phyloP scores from a whole-genome alignment of 2,797 vertebrate species.

The Melanogrammus aeglefinus region DNA sequence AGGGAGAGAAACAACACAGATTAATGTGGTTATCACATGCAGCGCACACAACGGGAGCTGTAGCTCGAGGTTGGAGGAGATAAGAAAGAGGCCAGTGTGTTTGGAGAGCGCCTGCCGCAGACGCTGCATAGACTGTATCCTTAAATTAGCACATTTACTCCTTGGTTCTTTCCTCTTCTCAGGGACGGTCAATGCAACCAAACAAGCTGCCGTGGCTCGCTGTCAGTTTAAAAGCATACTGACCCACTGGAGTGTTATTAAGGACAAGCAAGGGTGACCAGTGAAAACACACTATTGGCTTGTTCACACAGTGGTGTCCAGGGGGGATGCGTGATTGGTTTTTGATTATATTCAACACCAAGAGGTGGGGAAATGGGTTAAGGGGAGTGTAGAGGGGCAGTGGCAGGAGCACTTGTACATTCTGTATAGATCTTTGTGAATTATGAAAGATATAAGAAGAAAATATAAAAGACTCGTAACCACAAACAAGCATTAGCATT shows the following conservation, averaged over 20 bases:
- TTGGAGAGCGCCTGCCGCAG: slow-evolving; percentile 52
- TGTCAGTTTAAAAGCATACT: slow-evolving; percentile 19
- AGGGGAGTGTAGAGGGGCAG: neutral
- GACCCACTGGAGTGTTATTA: slow-evolving; percentile 5
- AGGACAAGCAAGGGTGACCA: slow-evolving; percentile 20
- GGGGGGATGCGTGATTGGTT: neutral
- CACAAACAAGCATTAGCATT: neutral
- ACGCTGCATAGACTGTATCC: slow-evolving; percentile 50
- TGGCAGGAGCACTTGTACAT: neutral
- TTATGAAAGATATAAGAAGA: neutral
- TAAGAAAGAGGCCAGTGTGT: slow-evolving; percentile 68
- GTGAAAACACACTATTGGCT: neutral
- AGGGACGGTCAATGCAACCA: slow-evolving; percentile 32
- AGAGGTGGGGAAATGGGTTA: neutral
- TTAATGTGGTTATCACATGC: slow-evolving; percentile 87
- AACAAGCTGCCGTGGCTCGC: slow-evolving; percentile 26
- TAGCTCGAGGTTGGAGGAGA: slow-evolving; percentile 61
- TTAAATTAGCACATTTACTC: slow-evolving; percentile 28
- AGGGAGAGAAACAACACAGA: slow-evolving; percentile 66
- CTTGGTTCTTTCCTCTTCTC: slow-evolving; percentile 48
- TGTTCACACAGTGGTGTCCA: neutral
- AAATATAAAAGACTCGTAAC: neutral
- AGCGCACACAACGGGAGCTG: slow-evolving; percentile 73
- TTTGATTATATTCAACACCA: neutral
- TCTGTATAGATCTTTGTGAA: neutral